Percentiles rank a stretch among this genome's conserved stretches.
These are phyloP conservation scores for Gopherus evgoodei DNA, from an alignment of 2,113 vertebrate genomes.

Conservation along the genomic window DNA sequence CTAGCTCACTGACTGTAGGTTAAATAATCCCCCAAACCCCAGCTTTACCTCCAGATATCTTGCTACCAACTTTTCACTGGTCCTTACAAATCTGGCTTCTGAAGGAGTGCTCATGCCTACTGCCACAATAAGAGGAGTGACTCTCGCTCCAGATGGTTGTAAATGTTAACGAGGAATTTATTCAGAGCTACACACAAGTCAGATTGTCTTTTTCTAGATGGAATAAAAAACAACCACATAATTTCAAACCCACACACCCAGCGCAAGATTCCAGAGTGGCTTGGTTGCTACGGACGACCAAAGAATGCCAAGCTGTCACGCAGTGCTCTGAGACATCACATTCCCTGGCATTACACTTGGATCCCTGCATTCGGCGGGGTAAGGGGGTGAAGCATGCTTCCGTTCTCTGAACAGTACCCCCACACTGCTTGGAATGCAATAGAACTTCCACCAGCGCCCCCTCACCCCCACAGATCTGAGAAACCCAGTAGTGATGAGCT, in stretches of 20 bases:
- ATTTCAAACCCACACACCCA: conserved; percentile 72
- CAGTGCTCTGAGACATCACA: background rate
- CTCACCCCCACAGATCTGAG: fast-evolving
- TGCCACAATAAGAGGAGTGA: conserved; percentile 14
- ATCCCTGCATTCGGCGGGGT: background rate
- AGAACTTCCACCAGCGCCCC: background rate
- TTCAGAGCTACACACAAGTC: conserved; percentile 66
- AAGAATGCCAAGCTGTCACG: conserved; percentile 41
- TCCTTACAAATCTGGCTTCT: background rate
- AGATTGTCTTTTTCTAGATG: conserved; percentile 46
- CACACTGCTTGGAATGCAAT: fast-evolving
- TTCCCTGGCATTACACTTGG: background rate
- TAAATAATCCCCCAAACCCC: background rate
- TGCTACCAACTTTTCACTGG: background rate
- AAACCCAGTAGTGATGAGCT: background rate
- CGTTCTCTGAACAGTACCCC: fast-evolving
- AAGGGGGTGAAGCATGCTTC: background rate
- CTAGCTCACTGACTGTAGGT: background rate
- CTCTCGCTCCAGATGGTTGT: conserved; percentile 74
- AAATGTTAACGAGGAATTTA: conserved; percentile 76
- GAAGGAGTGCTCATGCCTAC: background rate
- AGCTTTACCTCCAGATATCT: background rate
- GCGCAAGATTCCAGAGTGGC: conserved; percentile 41
- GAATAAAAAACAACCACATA: conserved; percentile 73
- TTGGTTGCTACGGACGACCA: conserved; percentile 62